These are phyloP conservation scores for Micronycteris hirsuta DNA, from an alignment of 2,113 vertebrate species.

Conservation along the genomic window DNA sequence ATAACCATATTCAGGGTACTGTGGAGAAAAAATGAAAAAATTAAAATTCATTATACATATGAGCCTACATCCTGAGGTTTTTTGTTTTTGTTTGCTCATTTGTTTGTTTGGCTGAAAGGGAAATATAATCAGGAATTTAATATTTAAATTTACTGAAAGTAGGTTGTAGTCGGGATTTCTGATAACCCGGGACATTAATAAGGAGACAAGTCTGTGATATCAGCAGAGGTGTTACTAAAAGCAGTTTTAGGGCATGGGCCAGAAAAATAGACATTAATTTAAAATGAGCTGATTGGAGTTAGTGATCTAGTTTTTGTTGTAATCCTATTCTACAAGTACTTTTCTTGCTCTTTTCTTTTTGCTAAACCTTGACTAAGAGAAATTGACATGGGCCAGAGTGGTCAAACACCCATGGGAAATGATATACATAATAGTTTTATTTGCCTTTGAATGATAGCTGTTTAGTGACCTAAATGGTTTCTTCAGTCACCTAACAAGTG, in stretches of 20 bases:
- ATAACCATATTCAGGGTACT: constrained; percentile 26
- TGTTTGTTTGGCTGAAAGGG: neutral
- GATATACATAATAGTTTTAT: neutral
- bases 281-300: neutral
- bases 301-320: neutral
- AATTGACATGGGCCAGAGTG: neutral
- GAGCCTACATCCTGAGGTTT: neutral
- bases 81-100: neutral
- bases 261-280: neutral
- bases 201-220: neutral
- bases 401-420: neutral
- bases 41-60: constrained; percentile 61
- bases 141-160: constrained; percentile 50
- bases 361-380: neutral
- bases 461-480: neutral
- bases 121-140: neutral
- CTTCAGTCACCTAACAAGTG: neutral
- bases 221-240: neutral
- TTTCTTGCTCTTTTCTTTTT: neutral
- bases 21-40: neutral
- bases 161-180: constrained; percentile 31
- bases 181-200: constrained; percentile 1
- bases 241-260: neutral
- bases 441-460: neutral
- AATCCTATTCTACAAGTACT: neutral